phyloP scores from a whole-genome alignment of 1,140 invertebrate genomes.

The Cydia splendana region DNA sequence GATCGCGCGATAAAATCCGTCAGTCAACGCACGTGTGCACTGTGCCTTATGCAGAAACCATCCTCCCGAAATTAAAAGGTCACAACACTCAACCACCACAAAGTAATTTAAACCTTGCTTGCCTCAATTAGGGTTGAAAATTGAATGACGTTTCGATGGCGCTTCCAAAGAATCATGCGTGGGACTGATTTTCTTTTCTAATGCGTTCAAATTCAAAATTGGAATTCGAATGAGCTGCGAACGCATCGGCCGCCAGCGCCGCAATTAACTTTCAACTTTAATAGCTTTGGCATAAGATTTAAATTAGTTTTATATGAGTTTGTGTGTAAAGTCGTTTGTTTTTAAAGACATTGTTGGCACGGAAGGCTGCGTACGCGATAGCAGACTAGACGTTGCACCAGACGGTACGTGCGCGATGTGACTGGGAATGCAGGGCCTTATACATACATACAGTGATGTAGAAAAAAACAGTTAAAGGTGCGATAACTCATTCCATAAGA shows the following conservation, averaged over 20 bases:
- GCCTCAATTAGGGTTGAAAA: neutral
- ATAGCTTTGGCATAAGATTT: neutral
- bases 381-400: constrained; percentile 58
- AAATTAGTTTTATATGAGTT: neutral
- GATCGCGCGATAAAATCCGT: constrained; percentile 41
- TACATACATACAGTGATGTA: neutral
- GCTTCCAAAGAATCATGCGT: neutral
- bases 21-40: constrained; percentile 43
- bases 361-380: constrained; percentile 56
- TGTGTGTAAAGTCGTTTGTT: constrained; percentile 31
- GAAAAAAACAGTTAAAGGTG: constrained; percentile 8
- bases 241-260: neutral
- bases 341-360: constrained; percentile 39
- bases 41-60: constrained; percentile 37
- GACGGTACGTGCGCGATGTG: constrained; percentile 43
- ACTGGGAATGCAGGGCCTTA: constrained; percentile 42
- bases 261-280: neutral
- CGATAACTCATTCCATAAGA: neutral
- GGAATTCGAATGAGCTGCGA: neutral
- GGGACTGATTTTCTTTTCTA: constrained; percentile 21
- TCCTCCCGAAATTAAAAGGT: neutral
- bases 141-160: neutral
- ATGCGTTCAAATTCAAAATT: constrained; percentile 26
- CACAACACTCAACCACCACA: neutral
- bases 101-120: neutral